phyloP scores from a whole-genome alignment of 1,140 invertebrate species.

The Limonius californicus region DNA sequence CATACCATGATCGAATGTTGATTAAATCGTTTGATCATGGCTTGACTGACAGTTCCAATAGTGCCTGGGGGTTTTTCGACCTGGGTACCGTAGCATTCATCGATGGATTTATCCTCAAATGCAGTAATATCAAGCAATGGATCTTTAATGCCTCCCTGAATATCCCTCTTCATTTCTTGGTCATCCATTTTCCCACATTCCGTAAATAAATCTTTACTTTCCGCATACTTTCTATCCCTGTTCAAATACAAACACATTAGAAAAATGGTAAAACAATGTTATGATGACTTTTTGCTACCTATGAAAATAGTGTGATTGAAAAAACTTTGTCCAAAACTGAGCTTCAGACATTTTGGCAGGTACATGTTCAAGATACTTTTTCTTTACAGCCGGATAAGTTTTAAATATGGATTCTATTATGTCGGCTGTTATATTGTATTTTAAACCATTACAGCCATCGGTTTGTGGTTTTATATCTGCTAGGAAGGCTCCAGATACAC shows the following conservation, averaged over 20 bases:
- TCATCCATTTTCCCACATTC: conserved; percentile 97
- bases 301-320: conserved; percentile 99
- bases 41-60: conserved; percentile 77
- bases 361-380: conserved; percentile 95
- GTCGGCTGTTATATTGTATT: conserved; percentile 96
- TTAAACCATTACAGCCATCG: conserved; percentile 94
- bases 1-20: conserved; percentile 95
- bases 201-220: conserved; percentile 90
- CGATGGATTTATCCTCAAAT: conserved; percentile 71
- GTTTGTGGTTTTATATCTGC: conserved; percentile 96
- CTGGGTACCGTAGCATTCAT: conserved; percentile 64
- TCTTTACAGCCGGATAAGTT: conserved; percentile 97
- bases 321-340: conserved; percentile 99
- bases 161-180: conserved; percentile 76
- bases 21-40: conserved; percentile 94
- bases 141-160: conserved; percentile 72
- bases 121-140: conserved; percentile 76
- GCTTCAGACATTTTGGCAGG: conserved; percentile 92
- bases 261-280: conserved; percentile 16
- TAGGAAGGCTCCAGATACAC: conserved; percentile 82
- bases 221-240: conserved; percentile 79
- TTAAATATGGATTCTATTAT: conserved; percentile 98
- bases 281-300: conserved; percentile 45
- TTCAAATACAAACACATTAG: conserved; percentile 19
- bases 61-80: conserved; percentile 55